Conservation (phyloP, 2,113 vertebrate genomes). For the Xyliphius kryptos region DNA sequence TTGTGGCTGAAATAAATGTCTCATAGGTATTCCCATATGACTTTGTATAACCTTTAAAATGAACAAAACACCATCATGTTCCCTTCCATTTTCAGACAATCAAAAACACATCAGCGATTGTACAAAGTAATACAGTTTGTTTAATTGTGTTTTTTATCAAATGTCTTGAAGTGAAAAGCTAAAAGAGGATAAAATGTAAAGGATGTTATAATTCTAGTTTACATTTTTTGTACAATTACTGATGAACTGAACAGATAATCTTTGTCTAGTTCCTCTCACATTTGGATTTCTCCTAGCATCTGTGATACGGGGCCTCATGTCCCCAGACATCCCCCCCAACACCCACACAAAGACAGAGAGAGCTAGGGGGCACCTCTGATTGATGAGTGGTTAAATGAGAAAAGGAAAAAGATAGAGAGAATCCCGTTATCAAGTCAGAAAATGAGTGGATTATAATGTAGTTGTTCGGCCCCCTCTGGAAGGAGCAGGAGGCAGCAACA, state of each 20-base stretch:
- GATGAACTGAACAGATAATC: constrained; percentile 61
- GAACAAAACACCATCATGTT: too few relatives aligned
- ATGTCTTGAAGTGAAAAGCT: background rate
- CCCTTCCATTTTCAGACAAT: too few relatives aligned
- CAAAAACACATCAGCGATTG: too few relatives aligned
- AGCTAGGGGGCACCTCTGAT: constrained; percentile 54
- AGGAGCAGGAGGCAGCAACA: constrained; percentile 58
- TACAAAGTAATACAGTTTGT: too few relatives aligned
- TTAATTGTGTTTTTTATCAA: too few relatives aligned
- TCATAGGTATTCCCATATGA: too few relatives aligned
- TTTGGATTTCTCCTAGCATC: constrained; percentile 70
- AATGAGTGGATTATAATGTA: constrained; percentile 76
- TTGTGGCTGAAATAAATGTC: too few relatives aligned
- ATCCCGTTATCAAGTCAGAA: constrained; percentile 69
- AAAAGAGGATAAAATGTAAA: background rate
- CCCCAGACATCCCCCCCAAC: constrained; percentile 58
- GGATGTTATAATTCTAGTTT: constrained; percentile 45
- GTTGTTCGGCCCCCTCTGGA: constrained; percentile 66
- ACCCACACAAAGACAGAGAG: constrained; percentile 24
- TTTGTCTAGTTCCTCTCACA: constrained; percentile 53
- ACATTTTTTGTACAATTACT: constrained; percentile 54
- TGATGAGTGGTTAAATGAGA: constrained; percentile 73
- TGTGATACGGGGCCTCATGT: constrained; percentile 63
- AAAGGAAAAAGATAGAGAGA: constrained; percentile 68
- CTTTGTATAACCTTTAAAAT: too few relatives aligned